phyloP scores from a whole-genome alignment of 1,140 invertebrate genomes.

The Anoplophora glabripennis region DNA sequence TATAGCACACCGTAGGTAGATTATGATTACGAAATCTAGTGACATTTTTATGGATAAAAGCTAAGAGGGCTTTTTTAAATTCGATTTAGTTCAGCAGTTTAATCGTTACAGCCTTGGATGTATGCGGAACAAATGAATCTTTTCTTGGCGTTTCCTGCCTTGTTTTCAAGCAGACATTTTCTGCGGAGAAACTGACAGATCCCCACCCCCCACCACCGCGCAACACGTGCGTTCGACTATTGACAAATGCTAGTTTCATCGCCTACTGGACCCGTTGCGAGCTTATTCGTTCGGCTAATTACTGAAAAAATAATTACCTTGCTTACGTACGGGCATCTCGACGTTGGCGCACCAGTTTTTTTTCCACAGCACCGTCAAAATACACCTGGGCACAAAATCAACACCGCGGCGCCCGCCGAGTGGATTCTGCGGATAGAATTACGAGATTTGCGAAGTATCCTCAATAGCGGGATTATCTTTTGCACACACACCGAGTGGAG shows the following conservation, averaged over 20 bases:
- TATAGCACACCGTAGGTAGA: no score
- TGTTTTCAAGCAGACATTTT: no score
- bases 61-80: no score
- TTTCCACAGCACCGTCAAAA: conserved; percentile 9
- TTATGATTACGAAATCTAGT: no score
- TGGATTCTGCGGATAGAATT: no score
- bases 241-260: not conserved
- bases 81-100: no score
- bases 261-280: not conserved
- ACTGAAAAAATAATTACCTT: conserved; percentile 3
- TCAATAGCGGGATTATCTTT: not conserved
- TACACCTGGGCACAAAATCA: conserved; percentile 11
- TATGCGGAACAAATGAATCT: no score
- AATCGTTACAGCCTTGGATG: no score
- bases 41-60: no score
- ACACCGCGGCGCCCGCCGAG: not conserved
- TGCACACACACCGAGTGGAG: not conserved
- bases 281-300: not conserved
- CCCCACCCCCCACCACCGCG: not conserved
- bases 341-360: not conserved
- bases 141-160: no score
- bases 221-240: not conserved
- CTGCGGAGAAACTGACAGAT: no score
- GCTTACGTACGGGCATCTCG: conserved; percentile 11
- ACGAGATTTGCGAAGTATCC: no score